Evolutionary conservation across 2,797 vertebrate species (phyloP), one percentile per base, ranked within the genome.

Genomic region (Pampus argenteus): DNA sequence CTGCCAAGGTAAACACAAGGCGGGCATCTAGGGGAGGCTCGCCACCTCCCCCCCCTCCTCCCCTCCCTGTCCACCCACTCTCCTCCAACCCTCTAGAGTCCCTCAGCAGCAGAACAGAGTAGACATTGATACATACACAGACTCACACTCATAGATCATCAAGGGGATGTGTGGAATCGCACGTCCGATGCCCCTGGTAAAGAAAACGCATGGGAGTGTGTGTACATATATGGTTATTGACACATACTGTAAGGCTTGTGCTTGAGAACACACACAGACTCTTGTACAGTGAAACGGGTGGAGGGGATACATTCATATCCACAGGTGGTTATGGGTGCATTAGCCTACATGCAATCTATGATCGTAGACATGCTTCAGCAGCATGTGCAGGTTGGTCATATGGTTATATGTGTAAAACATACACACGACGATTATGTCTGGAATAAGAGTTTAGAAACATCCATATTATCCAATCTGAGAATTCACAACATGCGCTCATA

Each of bases 1-100:
- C 78, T 75, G 92, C 94, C 93, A 94, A 94, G 89, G 89, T 93
- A 94, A 95, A 95, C 90, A 95, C 63, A 61, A 62, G 69, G 51
- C 71, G 76, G 78, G 89, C 75, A 86, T 91, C 91, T 89, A 91
- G 80, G 68, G 71, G 57, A 79, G 86, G 66, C 84, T 71, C 84
- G 83, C 74, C 28, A 56, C 20, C 58, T 18, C 61, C 47, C 50
- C n/a, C 34, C 47, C 36, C 71, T 22, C 63, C 73, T 23, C 66
- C 66, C 68, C 61, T 60, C 76, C 40, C 42, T 71, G 54, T 65
- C 52, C 71, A 62, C 82, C 70, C 77, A 63, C 76, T 50, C 67
- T 63, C 55, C 77, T 69, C 67, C 47, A 82, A 65, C 38, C 78
- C 87, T 86, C 85, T 6, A 66, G 85, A 89, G 88, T 84, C 76